Base-by-base conservation (phyloP, 2,888 invertebrate genomes). In the Cerceris ruficornis region DNA sequence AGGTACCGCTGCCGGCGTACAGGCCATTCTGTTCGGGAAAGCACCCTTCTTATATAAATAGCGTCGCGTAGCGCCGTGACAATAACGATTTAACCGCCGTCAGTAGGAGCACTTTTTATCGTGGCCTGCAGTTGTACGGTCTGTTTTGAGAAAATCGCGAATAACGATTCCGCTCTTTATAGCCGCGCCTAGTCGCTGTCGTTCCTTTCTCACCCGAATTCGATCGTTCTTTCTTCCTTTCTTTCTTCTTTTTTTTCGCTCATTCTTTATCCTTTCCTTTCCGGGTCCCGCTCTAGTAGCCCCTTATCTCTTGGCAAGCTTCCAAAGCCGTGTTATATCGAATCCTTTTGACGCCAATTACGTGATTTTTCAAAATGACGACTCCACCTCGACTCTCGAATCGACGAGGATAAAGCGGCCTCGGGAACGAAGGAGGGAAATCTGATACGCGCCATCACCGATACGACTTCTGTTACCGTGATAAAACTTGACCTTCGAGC, bases 331-430 rank as follows among this genome's bases (percentile, higher is more conserved):
- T 69, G 85, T 85, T 83, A 28, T 28, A 85, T 85, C 85, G 82
- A 78, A 77, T 80, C 81, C 74, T 79, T 85, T 85, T 85, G 82
- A 82, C 83, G 85, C 77, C 85, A 85, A 85, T 85, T 85, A 85
- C 78, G 80, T 69, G 84, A 83, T 83, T 83, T 83, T 83, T 84
- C 83, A 80, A 83, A 80, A 80, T 68, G 71, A 71, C 79, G 74
- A 69, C 62, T 69, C 43, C 39, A 54, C 52, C 55, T 46, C 28
- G 55, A 0, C 39, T 28, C 39, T 9, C 8, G 61, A 61, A 49
- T 15, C 52, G 39, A 58, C 49, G 54, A 11, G 65, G 52, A 65
- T 65, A 65, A 65, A 65, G 50, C 54, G 54, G 7, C 42, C 49
- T 42, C 58, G 2, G 55, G 46, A 13, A 43, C 8, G 52, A n/a